A percentile compares a stretch with the other conserved stretches of the same genome.
Conservation (phyloP, 2,113 vertebrate species). For the Dendrocopos noguchii region DNA sequence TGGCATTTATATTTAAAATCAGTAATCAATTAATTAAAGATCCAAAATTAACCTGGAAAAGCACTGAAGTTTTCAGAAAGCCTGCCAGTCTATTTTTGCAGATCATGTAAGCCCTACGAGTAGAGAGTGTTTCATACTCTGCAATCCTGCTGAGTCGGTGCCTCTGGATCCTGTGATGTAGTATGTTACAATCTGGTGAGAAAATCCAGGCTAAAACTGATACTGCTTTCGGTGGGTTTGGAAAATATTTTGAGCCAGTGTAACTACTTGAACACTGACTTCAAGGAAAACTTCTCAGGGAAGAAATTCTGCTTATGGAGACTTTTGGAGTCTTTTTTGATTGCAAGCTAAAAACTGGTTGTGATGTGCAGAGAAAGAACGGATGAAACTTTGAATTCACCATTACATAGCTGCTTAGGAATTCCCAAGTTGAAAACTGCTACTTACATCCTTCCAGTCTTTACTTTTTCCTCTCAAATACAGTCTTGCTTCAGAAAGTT, state of each 20-base stretch:
- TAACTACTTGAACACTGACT: neutral
- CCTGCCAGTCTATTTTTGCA: neutral
- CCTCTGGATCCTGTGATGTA: neutral
- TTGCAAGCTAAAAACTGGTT: neutral
- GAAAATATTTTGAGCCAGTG: neutral
- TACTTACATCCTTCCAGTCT: neutral
- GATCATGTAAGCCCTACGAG: accelerated
- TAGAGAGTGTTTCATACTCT: neutral
- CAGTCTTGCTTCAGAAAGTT: neutral
- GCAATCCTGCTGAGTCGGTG: neutral
- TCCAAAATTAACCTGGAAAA: neutral
- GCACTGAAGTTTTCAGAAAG: neutral
- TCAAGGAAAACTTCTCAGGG: neutral
- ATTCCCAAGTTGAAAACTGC: neutral
- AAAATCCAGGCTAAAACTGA: neutral
- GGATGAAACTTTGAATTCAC: neutral
- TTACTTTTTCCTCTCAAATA: neutral
- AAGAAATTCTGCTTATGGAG: neutral
- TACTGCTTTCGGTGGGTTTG: neutral
- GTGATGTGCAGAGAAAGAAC: neutral
- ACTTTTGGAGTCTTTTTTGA: neutral
- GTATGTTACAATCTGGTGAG: neutral
- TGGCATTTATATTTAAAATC: neutral
- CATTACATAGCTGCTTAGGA: neutral
- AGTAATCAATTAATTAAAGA: neutral